Base-by-base conservation (phyloP, 1,140 invertebrate species). In the Maniola jurtina region DNA sequence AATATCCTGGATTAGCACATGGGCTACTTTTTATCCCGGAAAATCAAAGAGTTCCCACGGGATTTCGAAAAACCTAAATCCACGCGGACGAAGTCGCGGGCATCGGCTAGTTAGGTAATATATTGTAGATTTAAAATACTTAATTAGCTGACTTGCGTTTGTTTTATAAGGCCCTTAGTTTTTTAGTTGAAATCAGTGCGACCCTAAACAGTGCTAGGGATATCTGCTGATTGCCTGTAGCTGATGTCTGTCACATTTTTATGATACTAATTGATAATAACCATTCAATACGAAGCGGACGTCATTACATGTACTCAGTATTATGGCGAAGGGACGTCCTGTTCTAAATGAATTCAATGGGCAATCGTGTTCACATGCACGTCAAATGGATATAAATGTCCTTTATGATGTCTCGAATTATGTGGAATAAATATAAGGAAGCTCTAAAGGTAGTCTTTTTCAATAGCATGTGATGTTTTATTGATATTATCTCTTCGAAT, bases 291-390 rank as follows among this genome's bases (percentile, higher is more conserved):
- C 42, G 13, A 45, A 45, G 42, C 42, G 42, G 62, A 56, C 15
- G 48, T 45, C 55, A 66, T 60, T 40, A 68, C 25, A 48, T 14
- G 14, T 14, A 48, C 14, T 25, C 48, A 25, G 14, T 6, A 52
- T 56, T 63, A 58, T 63, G 48, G 52, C 36, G 61, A 61, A 60
- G 61, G 61, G 55, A 64, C 38, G 61, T 64, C 55, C 55, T 60
- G 61, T 33, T 45, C 35, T 54, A 55, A 71, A 71, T 71, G 66
- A 66, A 71, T 71, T 71, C 69, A 61, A 71, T 54, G n/a, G 47
- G 34, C 38, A 61, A 64, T 66, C 61, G 38, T 63, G 45, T 70
- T 38, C 14, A 47, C 40, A 47, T 25, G 61, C 38, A 62, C 67
- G 58, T 55, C 54, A 47, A 69, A 59, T 63, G 56, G 10, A 45